Evolutionary conservation across 2,888 invertebrate genomes (phyloP).

Genomic region (Palloptera scutellata): DNA sequence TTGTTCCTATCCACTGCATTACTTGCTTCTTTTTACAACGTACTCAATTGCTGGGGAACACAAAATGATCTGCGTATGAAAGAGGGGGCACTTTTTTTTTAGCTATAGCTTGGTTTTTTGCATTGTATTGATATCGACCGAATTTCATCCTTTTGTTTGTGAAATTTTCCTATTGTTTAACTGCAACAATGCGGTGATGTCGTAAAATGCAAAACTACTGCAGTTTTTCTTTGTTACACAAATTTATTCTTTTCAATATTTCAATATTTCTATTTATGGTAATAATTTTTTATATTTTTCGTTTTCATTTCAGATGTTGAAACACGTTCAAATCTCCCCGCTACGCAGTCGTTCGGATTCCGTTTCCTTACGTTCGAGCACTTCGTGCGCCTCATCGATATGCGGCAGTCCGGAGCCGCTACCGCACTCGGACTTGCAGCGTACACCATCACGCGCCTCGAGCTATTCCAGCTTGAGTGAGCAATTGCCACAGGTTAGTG

Average conservation of each 20-base stretch:
- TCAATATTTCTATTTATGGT: too few species aligned
- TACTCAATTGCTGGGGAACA: conserved; percentile 37
- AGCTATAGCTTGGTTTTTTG: too few species aligned
- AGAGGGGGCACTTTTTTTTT: too few species aligned
- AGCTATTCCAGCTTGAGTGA: conserved; percentile 72
- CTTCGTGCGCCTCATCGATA: conserved; percentile 70
- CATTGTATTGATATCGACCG: too few species aligned
- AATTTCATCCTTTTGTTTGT: too few species aligned
- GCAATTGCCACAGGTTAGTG: conserved; percentile 66
- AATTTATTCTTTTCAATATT: too few species aligned
- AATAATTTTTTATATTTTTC: conserved; percentile 8
- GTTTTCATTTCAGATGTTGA: conserved; percentile 74
- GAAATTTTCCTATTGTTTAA: too few species aligned
- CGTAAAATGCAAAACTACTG: too few species aligned
- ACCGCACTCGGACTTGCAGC: conserved; percentile 59
- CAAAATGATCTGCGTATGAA: conserved; percentile 11
- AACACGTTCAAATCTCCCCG: conserved; percentile 90
- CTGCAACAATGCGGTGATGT: too few species aligned
- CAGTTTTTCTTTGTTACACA: too few species aligned
- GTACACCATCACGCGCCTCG: conserved; percentile 75
- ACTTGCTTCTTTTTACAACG: conserved; percentile 19
- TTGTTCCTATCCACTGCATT: background rate
- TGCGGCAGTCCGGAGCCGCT: conserved; percentile 75
- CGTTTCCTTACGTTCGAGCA: conserved; percentile 74
- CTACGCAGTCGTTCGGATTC: conserved; percentile 85